Evolutionary conservation across 2,113 vertebrate genomes (phyloP).

Genomic region (Nesogale talazaci): DNA sequence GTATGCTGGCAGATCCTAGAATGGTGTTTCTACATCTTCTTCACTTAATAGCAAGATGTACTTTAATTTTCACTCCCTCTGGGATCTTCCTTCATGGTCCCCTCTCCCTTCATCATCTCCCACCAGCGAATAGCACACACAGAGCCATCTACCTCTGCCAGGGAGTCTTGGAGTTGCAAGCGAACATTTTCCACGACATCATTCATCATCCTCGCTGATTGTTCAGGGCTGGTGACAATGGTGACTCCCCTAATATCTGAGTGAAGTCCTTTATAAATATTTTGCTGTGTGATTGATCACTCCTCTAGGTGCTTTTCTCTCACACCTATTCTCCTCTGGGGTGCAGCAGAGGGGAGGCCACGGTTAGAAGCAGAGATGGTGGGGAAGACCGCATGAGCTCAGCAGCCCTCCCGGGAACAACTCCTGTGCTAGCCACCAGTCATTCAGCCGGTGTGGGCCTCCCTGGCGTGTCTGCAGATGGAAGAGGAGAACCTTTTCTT

Average conservation of each 20-base stretch:
- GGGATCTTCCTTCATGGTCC: slow-evolving; percentile 16
- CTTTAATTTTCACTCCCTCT: slow-evolving; percentile 33
- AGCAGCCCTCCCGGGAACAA: slow-evolving; percentile 30
- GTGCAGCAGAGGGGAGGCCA: slow-evolving; percentile 74
- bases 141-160: neutral
- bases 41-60: neutral
- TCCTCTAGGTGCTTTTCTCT: slow-evolving; percentile 64
- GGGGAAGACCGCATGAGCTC: slow-evolving; percentile 24
- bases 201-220: slow-evolving; percentile 68
- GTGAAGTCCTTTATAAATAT: slow-evolving; percentile 76
- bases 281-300: slow-evolving; percentile 78
- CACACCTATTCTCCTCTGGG: slow-evolving; percentile 65
- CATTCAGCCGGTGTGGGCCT: neutral
- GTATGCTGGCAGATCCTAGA: slow-evolving; percentile 27
- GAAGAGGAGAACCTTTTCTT: slow-evolving; percentile 14
- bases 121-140: neutral
- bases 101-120: neutral
- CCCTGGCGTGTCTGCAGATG: neutral
- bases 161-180: slow-evolving; percentile 30
- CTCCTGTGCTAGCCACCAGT: neutral
- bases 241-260: slow-evolving; percentile 77
- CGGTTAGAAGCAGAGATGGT: slow-evolving; percentile 71
- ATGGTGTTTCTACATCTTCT: slow-evolving; percentile 26
- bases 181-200: slow-evolving; percentile 47
- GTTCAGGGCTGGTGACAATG: slow-evolving; percentile 65